Conservation (phyloP, 1,140 invertebrate species). For the Drosophila ogumai region DNA sequence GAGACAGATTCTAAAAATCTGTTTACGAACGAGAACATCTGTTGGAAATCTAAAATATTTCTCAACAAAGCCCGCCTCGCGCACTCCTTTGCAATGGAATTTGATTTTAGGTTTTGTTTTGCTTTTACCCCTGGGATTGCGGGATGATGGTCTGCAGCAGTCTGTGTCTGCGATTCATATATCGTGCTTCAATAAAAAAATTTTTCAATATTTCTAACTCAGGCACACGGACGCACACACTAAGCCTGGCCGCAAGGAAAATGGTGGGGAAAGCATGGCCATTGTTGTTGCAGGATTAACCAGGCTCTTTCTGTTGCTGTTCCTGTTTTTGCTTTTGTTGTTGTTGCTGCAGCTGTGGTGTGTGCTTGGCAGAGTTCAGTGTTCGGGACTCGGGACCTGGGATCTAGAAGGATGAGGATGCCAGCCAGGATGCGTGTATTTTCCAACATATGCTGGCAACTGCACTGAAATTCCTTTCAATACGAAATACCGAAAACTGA, state of each 20-base stretch:
- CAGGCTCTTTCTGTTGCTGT: slow-evolving; percentile 29
- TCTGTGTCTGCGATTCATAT: slow-evolving; percentile 57
- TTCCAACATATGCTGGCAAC: slow-evolving; percentile 41
- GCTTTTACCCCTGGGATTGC: slow-evolving; percentile 22
- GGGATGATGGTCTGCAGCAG: slow-evolving; percentile 11
- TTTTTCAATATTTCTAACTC: slow-evolving; percentile 77
- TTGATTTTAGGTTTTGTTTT: slow-evolving; percentile 67
- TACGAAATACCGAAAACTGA: slow-evolving; percentile 65
- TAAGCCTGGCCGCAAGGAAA: slow-evolving; percentile 29
- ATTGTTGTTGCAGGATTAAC: slow-evolving; percentile 72
- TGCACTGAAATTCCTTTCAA: slow-evolving; percentile 60
- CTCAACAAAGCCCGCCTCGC: slow-evolving; percentile 25
- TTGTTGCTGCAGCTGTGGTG: slow-evolving; percentile 4
- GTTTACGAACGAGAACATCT: slow-evolving; percentile 75
- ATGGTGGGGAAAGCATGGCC: neutral
- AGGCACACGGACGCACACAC: slow-evolving; percentile 4
- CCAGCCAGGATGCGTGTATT: slow-evolving; percentile 49
- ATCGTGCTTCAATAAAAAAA: slow-evolving; percentile 72
- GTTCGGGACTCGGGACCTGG: slow-evolving; percentile 2
- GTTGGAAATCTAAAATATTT: slow-evolving; percentile 73
- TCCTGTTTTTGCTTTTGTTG: slow-evolving; percentile 14
- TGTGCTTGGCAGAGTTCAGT: slow-evolving; percentile 12
- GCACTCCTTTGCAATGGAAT: slow-evolving; percentile 32
- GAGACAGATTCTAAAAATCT: slow-evolving; percentile 73
- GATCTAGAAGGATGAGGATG: slow-evolving; percentile 5